These are phyloP conservation scores for Myotis vivesi DNA, from an alignment of 2,797 vertebrate species.

Conservation along the genomic window DNA sequence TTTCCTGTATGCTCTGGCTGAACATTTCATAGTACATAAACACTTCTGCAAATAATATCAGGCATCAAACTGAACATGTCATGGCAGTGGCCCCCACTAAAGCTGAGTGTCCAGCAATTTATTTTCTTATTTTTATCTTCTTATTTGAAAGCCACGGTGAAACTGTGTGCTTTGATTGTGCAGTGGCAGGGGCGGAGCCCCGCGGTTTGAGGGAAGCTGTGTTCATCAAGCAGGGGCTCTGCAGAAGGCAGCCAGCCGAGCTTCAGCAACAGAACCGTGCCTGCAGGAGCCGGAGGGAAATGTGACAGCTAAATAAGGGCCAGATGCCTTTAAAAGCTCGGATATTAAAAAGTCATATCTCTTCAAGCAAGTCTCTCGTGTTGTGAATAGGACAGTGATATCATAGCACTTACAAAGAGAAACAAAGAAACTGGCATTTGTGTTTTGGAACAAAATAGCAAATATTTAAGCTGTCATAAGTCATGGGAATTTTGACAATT, in stretches of 20 bases:
- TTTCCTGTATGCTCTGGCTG: slow-evolving; percentile 80
- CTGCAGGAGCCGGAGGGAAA: slow-evolving; percentile 81
- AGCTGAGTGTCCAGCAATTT: slow-evolving; percentile 56
- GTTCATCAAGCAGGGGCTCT: slow-evolving; percentile 78
- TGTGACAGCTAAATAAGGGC: slow-evolving; percentile 84
- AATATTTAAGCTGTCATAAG: slow-evolving; percentile 75
- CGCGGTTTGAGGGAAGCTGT: slow-evolving; percentile 57
- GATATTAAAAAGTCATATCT: slow-evolving; percentile 77
- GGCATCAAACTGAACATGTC: slow-evolving; percentile 77
- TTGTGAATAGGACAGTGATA: slow-evolving; percentile 63
- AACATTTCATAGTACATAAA: slow-evolving; percentile 84
- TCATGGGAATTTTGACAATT: slow-evolving; percentile 76
- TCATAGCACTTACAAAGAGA: not conserved
- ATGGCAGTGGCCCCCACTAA: slow-evolving; percentile 55
- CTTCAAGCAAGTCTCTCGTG: slow-evolving; percentile 71
- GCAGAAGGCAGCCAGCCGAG: slow-evolving; percentile 78
- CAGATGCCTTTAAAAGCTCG: slow-evolving; percentile 80
- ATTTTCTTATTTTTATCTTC: slow-evolving; percentile 67
- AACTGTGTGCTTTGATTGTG: slow-evolving; percentile 53
- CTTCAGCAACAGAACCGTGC: slow-evolving; percentile 76
- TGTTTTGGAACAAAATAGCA: slow-evolving; percentile 79
- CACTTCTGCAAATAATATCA: slow-evolving; percentile 82
- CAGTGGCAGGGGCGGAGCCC: not conserved
- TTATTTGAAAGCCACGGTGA: slow-evolving; percentile 62
- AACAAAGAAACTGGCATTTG: slow-evolving; percentile 60